Evolutionary conservation across 2,797 vertebrate genomes (phyloP).

Genomic region (Sciurus carolinensis): DNA sequence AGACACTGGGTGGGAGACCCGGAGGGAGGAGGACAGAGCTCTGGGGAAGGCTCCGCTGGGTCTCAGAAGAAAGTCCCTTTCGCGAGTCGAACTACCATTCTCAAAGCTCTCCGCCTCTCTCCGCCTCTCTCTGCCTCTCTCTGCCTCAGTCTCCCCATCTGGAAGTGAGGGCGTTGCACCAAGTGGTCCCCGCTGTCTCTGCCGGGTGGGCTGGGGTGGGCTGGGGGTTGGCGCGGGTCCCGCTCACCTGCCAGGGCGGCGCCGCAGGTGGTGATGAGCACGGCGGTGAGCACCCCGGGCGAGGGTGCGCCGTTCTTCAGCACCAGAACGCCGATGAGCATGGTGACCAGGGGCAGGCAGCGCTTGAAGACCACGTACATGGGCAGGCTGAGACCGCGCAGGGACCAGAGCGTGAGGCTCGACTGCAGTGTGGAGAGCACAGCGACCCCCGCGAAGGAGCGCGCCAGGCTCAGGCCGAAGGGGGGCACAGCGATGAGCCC

Average conservation of each 20-base stretch:
- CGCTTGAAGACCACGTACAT: conserved; percentile 99
- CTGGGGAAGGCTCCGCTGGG: neutral
- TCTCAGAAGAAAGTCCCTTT: neutral
- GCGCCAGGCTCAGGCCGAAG: conserved; percentile 93
- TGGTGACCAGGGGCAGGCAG: conserved; percentile 96
- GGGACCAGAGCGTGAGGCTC: conserved; percentile 96
- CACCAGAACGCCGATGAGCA: conserved; percentile 95
- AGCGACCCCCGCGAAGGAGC: conserved; percentile 94
- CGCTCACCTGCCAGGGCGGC: conserved; percentile 96
- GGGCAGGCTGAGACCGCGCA: conserved; percentile 97
- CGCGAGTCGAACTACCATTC: neutral
- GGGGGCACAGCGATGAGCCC: conserved; percentile 94
- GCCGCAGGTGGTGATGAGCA: conserved; percentile 96
- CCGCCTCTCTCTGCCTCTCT: neutral
- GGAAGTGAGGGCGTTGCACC: neutral
- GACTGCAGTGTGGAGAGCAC: conserved; percentile 97
- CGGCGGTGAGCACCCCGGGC: conserved; percentile 93
- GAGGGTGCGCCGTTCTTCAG: conserved; percentile 95
- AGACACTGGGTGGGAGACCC: neutral
- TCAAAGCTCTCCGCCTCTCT: neutral
- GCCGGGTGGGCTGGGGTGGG: neutral
- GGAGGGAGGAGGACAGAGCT: neutral
- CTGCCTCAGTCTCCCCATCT: conserved; percentile 70
- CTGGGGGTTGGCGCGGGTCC: conserved; percentile 22
- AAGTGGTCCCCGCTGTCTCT: neutral